phyloP scores from a whole-genome alignment of 2,797 vertebrate species.

The Sebastes matsubarae region DNA sequence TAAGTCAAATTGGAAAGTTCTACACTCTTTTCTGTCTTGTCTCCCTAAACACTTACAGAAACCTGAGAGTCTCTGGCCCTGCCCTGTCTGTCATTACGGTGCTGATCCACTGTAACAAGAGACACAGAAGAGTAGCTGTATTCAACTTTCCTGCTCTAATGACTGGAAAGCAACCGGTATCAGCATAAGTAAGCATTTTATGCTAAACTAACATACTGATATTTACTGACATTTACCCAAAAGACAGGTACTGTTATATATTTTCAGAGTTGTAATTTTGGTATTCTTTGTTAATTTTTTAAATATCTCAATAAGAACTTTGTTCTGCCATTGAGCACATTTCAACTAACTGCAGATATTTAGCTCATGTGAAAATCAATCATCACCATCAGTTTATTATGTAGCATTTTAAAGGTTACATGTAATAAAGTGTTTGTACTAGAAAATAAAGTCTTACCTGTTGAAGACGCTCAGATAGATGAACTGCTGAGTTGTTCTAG shows the following conservation, averaged over 20 bases:
- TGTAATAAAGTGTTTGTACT: not conserved
- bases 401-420: not conserved
- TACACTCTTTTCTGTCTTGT: not conserved
- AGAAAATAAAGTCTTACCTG: conserved; percentile 66
- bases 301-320: not conserved
- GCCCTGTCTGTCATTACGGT: not conserved
- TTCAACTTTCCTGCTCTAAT: not conserved
- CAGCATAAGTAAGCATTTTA: not conserved
- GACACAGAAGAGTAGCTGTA: not conserved
- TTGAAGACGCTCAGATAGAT: conserved; percentile 28
- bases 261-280: not conserved
- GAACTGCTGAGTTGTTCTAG: conserved; percentile 31
- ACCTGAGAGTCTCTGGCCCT: not conserved
- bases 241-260: not conserved
- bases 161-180: not conserved
- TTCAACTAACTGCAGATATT: not conserved
- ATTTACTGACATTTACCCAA: not conserved
- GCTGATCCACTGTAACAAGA: not conserved
- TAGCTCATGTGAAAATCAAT: not conserved
- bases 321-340: not conserved
- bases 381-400: not conserved
- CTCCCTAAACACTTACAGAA: not conserved
- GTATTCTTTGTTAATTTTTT: not conserved
- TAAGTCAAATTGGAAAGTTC: not conserved
- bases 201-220: not conserved